Evolutionary conservation across 2,888 invertebrate genomes (phyloP).

Genomic region (Neoascia interrupta): DNA sequence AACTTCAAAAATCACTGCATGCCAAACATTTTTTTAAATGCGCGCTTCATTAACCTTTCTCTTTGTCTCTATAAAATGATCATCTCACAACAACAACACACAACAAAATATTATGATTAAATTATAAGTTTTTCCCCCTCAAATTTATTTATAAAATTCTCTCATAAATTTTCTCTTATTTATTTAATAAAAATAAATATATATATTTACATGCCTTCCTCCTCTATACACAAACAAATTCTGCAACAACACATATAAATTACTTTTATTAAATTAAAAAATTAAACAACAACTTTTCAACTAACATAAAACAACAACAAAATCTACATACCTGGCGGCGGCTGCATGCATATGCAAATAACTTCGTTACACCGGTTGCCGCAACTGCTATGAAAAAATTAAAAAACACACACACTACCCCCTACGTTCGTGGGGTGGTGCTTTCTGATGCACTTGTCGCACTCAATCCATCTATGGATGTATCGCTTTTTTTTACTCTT

Average conservation of each 20-base stretch:
- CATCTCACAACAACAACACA: not conserved
- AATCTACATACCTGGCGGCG: slow-evolving; percentile 23
- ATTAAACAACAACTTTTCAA: slow-evolving; percentile 35
- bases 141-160: slow-evolving; percentile 4
- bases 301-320: slow-evolving; percentile 17
- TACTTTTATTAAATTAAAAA: slow-evolving; percentile 51
- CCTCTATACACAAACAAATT: slow-evolving; percentile 28
- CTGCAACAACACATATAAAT: slow-evolving; percentile 39
- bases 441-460: slow-evolving; percentile 18
- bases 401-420: slow-evolving; percentile 12
- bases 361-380: slow-evolving; percentile 40
- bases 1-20: too few species aligned
- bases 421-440: slow-evolving; percentile 8
- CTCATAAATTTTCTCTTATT: slow-evolving; percentile 30
- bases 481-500: slow-evolving; percentile 11
- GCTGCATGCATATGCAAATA: slow-evolving; percentile 46
- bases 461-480: slow-evolving; percentile 4
- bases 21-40: too few species aligned
- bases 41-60: slow-evolving; percentile 11
- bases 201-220: slow-evolving; percentile 63
- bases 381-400: slow-evolving; percentile 7
- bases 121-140: not conserved
- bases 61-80: not conserved
- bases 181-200: slow-evolving; percentile 56
- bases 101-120: not conserved